Evolutionary conservation across 1,140 invertebrate genomes (phyloP), one percentile per base, ranked within the genome.

Genomic region (Trachymyrmex cornetzi): DNA sequence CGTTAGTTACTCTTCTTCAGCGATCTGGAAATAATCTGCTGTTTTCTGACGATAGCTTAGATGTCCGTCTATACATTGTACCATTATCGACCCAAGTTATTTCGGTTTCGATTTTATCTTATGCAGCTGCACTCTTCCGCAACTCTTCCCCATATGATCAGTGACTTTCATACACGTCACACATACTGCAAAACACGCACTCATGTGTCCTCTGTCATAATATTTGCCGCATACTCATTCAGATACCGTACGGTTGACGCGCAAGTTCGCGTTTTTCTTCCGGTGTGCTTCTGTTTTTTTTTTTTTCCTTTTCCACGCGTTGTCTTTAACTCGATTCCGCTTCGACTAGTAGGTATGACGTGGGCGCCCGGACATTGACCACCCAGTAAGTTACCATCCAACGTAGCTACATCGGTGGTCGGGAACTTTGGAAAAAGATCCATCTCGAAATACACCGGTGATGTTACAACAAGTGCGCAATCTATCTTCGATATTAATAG

Each of bases 301-400:
- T 88, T 34, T 6, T 6, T 6, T 6, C 2, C 27, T 34, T 34
- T 80, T 75, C 74, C 86, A 14, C 24, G 27, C 16, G 34, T n/a
- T 55, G 50, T 88, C 81, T 61, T 67, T 57, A 74, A 30, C 71
- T 71, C 63, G 16, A 77, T 87, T 82, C 85, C 87, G 77, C 77
- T 75, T 64, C 69, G 85, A 81, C 87, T 66, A 67, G 22, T 44
- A 9, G 11, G 11, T 82, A 57, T 66, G 50, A 81, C 71, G 48
- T 59, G 64, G 38, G 55, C 48, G 59, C 22, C 66, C 88, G 81
- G 81, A 67, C 87, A 50, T 86, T 89, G 80, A 80, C 87, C 87
- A 88, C 53, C 77, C 63, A 38, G 16, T n/a, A 19, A 75, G 24
- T 71, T 5, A 69, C 48, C 44, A 30, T 59, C 72, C 69, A 44